Conservation (phyloP, 2,113 vertebrate genomes). For the Lophotis ruficrista region DNA sequence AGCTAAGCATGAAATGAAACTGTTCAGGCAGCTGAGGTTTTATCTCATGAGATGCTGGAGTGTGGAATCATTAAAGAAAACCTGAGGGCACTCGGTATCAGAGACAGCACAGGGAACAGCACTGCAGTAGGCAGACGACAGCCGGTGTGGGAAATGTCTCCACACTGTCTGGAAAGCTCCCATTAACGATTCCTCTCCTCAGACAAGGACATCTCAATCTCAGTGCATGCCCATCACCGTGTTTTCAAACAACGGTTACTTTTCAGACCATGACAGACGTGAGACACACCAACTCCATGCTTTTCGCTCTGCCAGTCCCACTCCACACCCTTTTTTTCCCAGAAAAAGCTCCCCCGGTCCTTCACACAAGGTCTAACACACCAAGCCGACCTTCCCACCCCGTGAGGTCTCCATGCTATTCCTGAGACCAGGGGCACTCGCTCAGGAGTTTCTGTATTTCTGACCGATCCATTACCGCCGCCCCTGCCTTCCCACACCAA, state of each 20-base stretch:
- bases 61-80: not conserved
- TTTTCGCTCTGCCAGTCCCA: not conserved
- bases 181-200: not conserved
- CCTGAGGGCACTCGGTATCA: not conserved
- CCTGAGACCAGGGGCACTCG: not conserved
- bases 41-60: not conserved
- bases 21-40: not conserved
- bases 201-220: not conserved
- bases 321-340: not conserved
- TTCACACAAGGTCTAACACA: not conserved
- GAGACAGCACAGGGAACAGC: not conserved
- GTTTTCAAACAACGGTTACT: not conserved
- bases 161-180: not conserved
- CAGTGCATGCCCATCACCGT: not conserved
- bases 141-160: not conserved
- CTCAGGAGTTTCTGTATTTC: not conserved
- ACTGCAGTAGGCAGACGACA: not conserved
- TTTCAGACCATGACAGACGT: not conserved
- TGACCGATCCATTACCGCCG: not conserved
- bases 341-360: not conserved
- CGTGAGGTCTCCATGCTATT: not conserved
- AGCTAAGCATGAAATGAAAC: not conserved
- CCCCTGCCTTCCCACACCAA: not conserved
- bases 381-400: fast-evolving
- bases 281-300: not conserved